Conservation (phyloP, 2,797 vertebrate genomes). For the Odontamblyopus lacepedii region DNA sequence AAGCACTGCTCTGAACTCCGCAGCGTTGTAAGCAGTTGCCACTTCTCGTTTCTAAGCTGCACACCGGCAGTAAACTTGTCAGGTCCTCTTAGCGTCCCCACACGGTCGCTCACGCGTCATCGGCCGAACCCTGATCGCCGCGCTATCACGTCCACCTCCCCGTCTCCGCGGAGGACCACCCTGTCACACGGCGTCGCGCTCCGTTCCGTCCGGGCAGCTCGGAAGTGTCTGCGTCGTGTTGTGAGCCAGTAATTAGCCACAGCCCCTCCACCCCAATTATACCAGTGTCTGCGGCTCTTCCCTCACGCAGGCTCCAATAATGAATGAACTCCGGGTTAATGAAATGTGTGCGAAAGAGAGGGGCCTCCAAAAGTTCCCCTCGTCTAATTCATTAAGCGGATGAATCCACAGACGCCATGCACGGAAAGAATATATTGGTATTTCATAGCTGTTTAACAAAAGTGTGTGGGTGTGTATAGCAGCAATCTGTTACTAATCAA, state of each 20-base stretch:
- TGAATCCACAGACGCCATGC: slow-evolving; percentile 40
- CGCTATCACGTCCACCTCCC: slow-evolving; percentile 54
- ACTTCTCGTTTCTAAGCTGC: slow-evolving; percentile 36
- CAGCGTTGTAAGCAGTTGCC: slow-evolving; percentile 17
- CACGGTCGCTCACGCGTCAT: slow-evolving; percentile 58
- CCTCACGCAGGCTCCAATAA: slow-evolving; percentile 62
- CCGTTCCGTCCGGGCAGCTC: slow-evolving; percentile 71
- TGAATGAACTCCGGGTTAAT: slow-evolving; percentile 75
- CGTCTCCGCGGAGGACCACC: slow-evolving; percentile 60
- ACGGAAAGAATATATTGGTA: slow-evolving; percentile 35
- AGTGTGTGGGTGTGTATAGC: slow-evolving; percentile 37
- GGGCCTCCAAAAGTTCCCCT: slow-evolving; percentile 55
- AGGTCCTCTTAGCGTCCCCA: slow-evolving; percentile 46
- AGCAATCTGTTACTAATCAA: not conserved
- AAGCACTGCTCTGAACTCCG: not conserved
- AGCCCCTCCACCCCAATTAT: slow-evolving; percentile 70
- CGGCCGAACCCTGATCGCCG: slow-evolving; percentile 54
- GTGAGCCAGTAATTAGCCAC: slow-evolving; percentile 73
- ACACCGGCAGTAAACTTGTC: slow-evolving; percentile 49
- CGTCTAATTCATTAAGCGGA: slow-evolving; percentile 59
- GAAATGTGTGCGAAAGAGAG: slow-evolving; percentile 65
- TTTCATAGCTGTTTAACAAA: slow-evolving; percentile 47
- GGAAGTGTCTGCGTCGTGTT: slow-evolving; percentile 60
- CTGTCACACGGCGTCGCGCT: slow-evolving; percentile 65
- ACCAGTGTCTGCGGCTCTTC: slow-evolving; percentile 58